Base-by-base conservation (phyloP, 1,140 invertebrate genomes). In the Berghia stephanieae region DNA sequence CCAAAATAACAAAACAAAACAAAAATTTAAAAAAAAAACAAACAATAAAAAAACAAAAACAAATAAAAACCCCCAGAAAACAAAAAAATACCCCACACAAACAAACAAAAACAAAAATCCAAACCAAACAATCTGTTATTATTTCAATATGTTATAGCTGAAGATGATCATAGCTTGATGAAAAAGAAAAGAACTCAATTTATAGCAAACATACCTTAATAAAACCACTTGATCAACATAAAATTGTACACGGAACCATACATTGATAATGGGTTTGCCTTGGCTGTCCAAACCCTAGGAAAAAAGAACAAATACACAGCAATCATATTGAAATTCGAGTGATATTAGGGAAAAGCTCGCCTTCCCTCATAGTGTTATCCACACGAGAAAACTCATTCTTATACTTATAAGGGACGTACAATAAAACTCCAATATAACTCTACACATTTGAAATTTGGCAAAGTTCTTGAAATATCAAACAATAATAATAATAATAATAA, bases 181-280 rank as follows among this genome's bases (percentile, higher is more conserved):
- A n/a, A 10, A 38, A 67, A 77, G 44, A 68, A 73, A 43, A 5
- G 77, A 63, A 67, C 57, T n/a, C n/a, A n/a, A n/a, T n/a, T n/a
- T n/a, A n/a, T n/a, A n/a, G n/a, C n/a, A n/a, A n/a, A 85, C 89
- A 90, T 90, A 93, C 92, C 94, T 93, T 84, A 97, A 91, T 70
- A 96, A 85, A 34, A 90, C 84, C 75, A 89, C 88, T 76, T 90
- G 89, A 90, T 98, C 96, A 78, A 99, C 94, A 90, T 98, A 98
- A 90, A 96, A 98, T 88, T 97, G 95, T 82, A 99, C 95, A 81
- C 96, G 93, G 88, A 98, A 94, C 88, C 97, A 94, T 86, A 99
- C 93, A 83, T 95, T 94, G 83, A 98, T 92, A 36, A 96, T 92
- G 60, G 96, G 95, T 68, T 81, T 93, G 80, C 95, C 96, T 90